phyloP scores from a whole-genome alignment of 2,888 invertebrate species.

The Girardia tigrina region DNA sequence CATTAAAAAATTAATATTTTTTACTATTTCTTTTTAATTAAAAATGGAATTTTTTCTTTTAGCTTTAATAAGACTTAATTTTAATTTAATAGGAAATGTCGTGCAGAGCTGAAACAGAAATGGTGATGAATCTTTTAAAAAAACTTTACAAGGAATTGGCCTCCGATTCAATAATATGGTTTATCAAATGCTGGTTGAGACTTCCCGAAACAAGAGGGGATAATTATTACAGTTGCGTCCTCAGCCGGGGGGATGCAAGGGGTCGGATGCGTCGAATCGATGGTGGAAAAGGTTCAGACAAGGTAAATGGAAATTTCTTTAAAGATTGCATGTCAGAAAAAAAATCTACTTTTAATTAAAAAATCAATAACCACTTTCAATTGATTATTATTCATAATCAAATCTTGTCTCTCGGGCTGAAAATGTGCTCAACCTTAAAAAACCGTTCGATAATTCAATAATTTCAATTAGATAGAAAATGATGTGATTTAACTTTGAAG shows the following conservation, averaged over 20 bases:
- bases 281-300: slow-evolving; percentile 37
- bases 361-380: slow-evolving; percentile 6
- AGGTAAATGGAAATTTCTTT: slow-evolving; percentile 28
- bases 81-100: slow-evolving; percentile 36
- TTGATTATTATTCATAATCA: slow-evolving; percentile 3
- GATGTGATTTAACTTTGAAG: slow-evolving; percentile 1
- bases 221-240: slow-evolving; percentile 33
- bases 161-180: slow-evolving; percentile 31
- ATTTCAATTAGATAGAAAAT: not conserved
- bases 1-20: too few relatives aligned
- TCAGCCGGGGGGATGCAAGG: slow-evolving; percentile 36
- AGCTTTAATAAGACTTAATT: too few relatives aligned
- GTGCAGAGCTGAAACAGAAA: slow-evolving; percentile 31
- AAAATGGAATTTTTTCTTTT: too few relatives aligned
- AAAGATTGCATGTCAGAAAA: not conserved
- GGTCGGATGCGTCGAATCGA: slow-evolving; percentile 37
- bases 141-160: slow-evolving; percentile 37
- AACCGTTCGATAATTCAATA: slow-evolving; percentile 23
- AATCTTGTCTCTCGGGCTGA: slow-evolving; percentile 23
- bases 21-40: too few relatives aligned
- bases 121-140: slow-evolving; percentile 35
- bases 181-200: slow-evolving; percentile 36
- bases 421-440: slow-evolving; percentile 14
- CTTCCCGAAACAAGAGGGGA: slow-evolving; percentile 19
- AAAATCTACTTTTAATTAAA: not conserved